Base-by-base conservation (phyloP, 2,797 vertebrate species). In the Paedocypris micromegethes region DNA sequence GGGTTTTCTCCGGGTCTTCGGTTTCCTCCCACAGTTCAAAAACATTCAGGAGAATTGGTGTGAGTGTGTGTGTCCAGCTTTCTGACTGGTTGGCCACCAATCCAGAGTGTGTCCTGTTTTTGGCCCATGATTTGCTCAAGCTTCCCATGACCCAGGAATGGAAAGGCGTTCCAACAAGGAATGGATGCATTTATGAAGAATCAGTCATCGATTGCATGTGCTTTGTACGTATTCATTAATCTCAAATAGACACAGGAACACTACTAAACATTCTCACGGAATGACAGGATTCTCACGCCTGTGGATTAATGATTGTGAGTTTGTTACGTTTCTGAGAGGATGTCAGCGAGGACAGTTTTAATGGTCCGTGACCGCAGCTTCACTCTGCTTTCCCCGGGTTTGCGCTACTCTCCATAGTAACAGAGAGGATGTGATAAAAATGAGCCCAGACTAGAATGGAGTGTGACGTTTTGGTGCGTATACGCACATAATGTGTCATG, bases 391-490 rank as follows among this genome's bases (percentile, higher is more conserved):
- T 54, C 53, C 37, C 60, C 40, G 44, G 58, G 49, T 51, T 6
- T 38, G 41, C 44, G 8, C 41, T 9, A 4, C 49, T 59, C 57
- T 40, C 66, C 66, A 59, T 53, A 59, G 48, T 52, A 52, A 59
- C 49, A 42, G 44, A 46, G 50, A 42, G 45, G 4, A 5, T 70
- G 8, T 23, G 4, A 63, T 44, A 50, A 23, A 46, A 8, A 50
- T 57, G 50, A 9, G 48, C 50, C 39, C 50, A 8, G 41, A 3
- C 46, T 55, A 51, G 23, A 9, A 69, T 54, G 37, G 23, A 9
- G 45, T 40, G 40, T 66, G 64, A 66, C 7, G 56, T 67, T 43
- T 49, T 61, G 47, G 5, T 56, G 3, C 23, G 43, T 6, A 44
- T 44, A 5, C 38, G 51, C 38, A 5, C 4, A 23, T 63, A 4